Conservation (phyloP, 1,140 invertebrate genomes). For the Zaprionus taronus region DNA sequence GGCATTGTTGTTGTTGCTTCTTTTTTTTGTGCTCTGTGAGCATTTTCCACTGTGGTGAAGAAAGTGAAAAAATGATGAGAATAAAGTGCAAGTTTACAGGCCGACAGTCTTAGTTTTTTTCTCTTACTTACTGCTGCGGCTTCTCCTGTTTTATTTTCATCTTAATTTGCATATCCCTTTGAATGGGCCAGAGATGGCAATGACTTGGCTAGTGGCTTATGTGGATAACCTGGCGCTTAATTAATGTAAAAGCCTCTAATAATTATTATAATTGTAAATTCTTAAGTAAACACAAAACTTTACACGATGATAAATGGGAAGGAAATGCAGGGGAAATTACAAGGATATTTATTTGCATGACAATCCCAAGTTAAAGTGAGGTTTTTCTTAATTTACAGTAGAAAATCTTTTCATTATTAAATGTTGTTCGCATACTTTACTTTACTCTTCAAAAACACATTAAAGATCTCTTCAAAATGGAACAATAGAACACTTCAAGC, state of each 20-base stretch:
- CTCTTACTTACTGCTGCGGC: constrained; percentile 6
- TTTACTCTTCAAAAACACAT: no score
- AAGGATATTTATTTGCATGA: background rate
- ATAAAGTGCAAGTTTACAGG: constrained; percentile 59
- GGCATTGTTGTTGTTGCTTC: constrained; percentile 1
- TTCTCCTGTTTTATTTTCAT: constrained; percentile 9
- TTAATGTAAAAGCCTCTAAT: constrained; percentile 41
- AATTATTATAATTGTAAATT: constrained; percentile 35
- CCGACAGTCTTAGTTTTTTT: constrained; percentile 12
- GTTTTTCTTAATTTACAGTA: background rate
- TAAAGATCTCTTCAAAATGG: background rate
- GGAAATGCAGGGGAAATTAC: background rate
- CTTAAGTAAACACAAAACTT: background rate
- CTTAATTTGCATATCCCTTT: constrained; percentile 49
- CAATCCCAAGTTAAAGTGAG: background rate
- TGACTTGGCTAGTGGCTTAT: constrained; percentile 35
- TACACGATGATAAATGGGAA: background rate
- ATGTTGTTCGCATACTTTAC: no score
- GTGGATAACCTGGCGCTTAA: constrained; percentile 40
- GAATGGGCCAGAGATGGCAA: constrained; percentile 29
- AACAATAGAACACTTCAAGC: background rate
- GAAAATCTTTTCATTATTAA: no score
- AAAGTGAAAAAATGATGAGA: constrained; percentile 60
- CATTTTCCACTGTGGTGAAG: constrained; percentile 21
- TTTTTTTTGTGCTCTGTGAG: constrained; percentile 18